Evolutionary conservation across 2,888 invertebrate species (phyloP).

Genomic region (Pemphredon lugubris): DNA sequence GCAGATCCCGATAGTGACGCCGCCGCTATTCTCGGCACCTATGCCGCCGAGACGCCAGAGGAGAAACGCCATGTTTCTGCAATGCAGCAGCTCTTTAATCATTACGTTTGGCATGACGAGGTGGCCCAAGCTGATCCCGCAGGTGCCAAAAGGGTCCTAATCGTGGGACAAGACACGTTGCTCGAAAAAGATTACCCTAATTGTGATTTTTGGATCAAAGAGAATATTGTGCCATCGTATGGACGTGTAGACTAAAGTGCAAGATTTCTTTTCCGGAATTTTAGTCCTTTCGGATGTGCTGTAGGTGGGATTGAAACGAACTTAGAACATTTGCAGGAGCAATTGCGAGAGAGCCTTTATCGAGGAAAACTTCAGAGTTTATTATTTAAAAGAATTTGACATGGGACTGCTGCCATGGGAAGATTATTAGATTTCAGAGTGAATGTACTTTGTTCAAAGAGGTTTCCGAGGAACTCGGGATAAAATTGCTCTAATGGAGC

Average conservation of each 20-base stretch:
- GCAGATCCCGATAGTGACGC: slow-evolving; percentile 87
- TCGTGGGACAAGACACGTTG: slow-evolving; percentile 88
- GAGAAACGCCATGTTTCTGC: slow-evolving; percentile 89
- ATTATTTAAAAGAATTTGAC: too few relatives aligned
- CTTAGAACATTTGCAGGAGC: too few relatives aligned
- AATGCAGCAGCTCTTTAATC: slow-evolving; percentile 91
- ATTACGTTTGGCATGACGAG: slow-evolving; percentile 90
- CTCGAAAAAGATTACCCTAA: slow-evolving; percentile 86
- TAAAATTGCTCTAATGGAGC: too few relatives aligned
- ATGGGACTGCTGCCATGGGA: too few relatives aligned
- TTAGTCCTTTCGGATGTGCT: too few relatives aligned
- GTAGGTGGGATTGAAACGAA: too few relatives aligned
- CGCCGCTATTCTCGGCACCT: slow-evolving; percentile 90
- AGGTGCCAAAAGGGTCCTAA: slow-evolving; percentile 82
- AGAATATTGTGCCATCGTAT: slow-evolving; percentile 88
- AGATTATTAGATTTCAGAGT: too few relatives aligned
- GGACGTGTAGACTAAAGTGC: slow-evolving; percentile 90
- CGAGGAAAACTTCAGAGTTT: too few relatives aligned
- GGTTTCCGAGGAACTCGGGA: too few relatives aligned
- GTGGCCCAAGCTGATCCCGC: slow-evolving; percentile 85
- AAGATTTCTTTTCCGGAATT: too few relatives aligned
- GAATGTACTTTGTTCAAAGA: too few relatives aligned
- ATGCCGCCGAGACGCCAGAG: slow-evolving; percentile 87
- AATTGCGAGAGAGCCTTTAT: too few relatives aligned
- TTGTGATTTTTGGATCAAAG: slow-evolving; percentile 90